Evolutionary conservation across 2,888 invertebrate genomes (phyloP), one percentile per base, ranked within the genome.

Genomic region (Thalpophila matura): DNA sequence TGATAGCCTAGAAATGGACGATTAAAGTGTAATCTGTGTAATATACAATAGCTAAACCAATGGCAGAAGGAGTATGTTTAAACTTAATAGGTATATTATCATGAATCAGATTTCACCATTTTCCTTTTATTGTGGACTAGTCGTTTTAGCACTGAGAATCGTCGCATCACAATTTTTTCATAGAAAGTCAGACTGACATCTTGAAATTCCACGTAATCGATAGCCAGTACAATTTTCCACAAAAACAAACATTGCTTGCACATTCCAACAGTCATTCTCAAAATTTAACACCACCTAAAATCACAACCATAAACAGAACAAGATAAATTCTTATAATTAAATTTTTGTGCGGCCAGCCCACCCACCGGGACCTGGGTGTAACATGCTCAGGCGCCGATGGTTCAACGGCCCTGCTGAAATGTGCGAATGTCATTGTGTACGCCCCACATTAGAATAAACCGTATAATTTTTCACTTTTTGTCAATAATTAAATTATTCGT

Each of bases 371-470:
- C n/a, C n/a, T 43, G 63, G 57, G 40, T 63, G 50, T 50, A 58
- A 51, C 68, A 55, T 55, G 77, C 67, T 47, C 66, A 68, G 66
- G 74, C 74, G 76, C 61, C 72, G 63, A 50, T 80, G 80, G 89
- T 88, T 89, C 89, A 89, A 86, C 68, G 86, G 67, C 86, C 89
- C 84, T 74, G 68, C 70, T 79, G 81, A 86, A 86, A 89, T 89
- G 88, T 83, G 87, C 89, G 84, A 89, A 87, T 89, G 86, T 87
- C 89, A 89, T 86, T 86, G 84, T 86, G 81, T 80, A 78, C 74
- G 71, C 66, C 59, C 71, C 61, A 69, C 72, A 82, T 82, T 80
- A 78, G 73, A 82, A 82, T 83, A 84, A n/a, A 84, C 82, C 85
- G 85, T 80, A 84, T 84, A 82, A 88, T 74, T 74, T 53, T 61